phyloP scores from a whole-genome alignment of 1,140 invertebrate genomes.

The Pygmarrhopalites habei region DNA sequence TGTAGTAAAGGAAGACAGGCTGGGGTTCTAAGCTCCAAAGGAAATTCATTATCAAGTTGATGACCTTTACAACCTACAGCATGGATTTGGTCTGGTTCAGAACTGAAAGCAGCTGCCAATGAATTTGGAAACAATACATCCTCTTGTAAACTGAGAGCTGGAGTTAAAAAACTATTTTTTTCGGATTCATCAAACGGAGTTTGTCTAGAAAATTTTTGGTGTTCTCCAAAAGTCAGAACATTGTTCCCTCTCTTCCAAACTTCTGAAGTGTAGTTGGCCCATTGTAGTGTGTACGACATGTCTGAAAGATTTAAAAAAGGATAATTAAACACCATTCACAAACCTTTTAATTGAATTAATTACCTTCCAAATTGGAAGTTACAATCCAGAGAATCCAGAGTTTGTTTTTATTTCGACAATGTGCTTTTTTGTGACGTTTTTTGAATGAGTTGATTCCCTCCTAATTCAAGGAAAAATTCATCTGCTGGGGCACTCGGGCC shows the following conservation, averaged over 20 bases:
- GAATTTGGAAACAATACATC: conserved; percentile 36
- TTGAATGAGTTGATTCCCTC: too few species aligned
- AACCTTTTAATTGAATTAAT: too few species aligned
- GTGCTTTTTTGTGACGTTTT: too few species aligned
- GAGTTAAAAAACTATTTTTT: conserved; percentile 6
- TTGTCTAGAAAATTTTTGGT: too few species aligned
- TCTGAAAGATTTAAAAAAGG: too few species aligned
- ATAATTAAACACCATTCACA: too few species aligned
- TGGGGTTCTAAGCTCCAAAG: conserved; percentile 23
- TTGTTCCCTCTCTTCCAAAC: background rate
- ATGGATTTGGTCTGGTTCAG: background rate
- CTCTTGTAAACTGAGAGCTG: conserved; percentile 16
- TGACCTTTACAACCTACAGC: conserved; percentile 31
- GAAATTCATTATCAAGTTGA: conserved; percentile 33
- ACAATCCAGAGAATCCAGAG: too few species aligned
- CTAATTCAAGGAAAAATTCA: too few species aligned
- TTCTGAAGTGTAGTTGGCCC: background rate
- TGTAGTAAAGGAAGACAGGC: conserved; percentile 26
- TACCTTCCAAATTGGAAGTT: too few species aligned
- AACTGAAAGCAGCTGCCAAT: background rate
- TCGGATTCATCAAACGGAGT: conserved; percentile 2
- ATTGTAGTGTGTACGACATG: background rate
- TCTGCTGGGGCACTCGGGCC: too few species aligned
- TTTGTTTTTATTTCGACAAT: too few species aligned
- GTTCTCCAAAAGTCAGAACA: too few species aligned